phyloP scores from a whole-genome alignment of 2,797 vertebrate genomes.

The Staurois parvus region DNA sequence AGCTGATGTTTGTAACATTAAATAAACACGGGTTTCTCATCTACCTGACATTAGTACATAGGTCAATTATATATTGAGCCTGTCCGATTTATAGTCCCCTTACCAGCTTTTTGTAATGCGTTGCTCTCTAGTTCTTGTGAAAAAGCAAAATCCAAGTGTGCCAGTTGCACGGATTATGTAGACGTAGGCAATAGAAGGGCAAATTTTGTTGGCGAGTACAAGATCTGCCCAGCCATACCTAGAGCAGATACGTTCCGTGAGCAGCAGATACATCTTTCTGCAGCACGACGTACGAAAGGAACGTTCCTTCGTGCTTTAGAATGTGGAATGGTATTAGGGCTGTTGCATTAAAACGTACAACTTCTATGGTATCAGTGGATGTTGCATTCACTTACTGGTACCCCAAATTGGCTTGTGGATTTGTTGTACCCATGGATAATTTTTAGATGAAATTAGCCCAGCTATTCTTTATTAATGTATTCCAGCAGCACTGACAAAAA shows the following conservation, averaged over 20 bases:
- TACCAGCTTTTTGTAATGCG: neutral
- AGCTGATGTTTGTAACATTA: neutral
- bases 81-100: neutral
- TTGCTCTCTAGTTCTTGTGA: neutral
- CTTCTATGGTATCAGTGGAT: no score
- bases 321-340: no score
- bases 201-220: neutral
- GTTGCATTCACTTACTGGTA: no score
- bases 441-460: no score
- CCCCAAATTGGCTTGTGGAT: no score
- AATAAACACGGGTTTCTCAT: neutral
- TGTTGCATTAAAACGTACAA: neutral
- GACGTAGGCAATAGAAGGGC: neutral
- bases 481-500: no score
- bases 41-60: neutral
- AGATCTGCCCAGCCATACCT: neutral
- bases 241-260: neutral
- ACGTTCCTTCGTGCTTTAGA: no score
- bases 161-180: neutral
- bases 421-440: no score
- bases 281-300: neutral
- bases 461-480: no score
- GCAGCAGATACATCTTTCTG: no score
- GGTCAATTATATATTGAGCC: neutral
- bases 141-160: neutral